Evolutionary conservation across 2,888 invertebrate genomes (phyloP), one percentile per base, ranked within the genome.

Genomic region (Cerastoderma edule): DNA sequence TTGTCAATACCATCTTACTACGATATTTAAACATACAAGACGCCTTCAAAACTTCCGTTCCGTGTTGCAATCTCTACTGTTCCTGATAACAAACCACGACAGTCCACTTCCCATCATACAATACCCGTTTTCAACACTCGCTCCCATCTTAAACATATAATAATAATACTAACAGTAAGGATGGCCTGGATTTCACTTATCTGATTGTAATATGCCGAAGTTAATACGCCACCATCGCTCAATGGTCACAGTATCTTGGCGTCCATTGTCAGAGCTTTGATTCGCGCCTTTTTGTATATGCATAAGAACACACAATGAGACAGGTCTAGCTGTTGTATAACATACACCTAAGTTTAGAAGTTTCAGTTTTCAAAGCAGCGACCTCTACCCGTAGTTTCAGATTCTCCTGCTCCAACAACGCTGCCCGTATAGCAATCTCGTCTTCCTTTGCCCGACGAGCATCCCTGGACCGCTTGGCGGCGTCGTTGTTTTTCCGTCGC

Each of bases 381-480:
- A 96, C 93, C 89, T 96, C 95, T 68, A 95, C 95, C 69, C 95
- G 94, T 28, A 97, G 92, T 90, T 96, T 95, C n/a, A 96, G 94
- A 92, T 97, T 96, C 93, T 98, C 97, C 86, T 96, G 96, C 92
- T 98, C 97, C 27, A 98, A 94, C 87, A 95, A 96, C 0, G 96
- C 96, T 0, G 97, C 97, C 73, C 97, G 94, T 50, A 98, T 96
- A 0, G 98, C 97, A 66, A 98, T 95, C 87, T 97, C 97, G 84
- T 98, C 97, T 92, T 99, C 98, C 87, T 98, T 96, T 54, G 96
- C 95, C 85, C 97, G 94, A 74, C 99, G 94, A 0, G 97, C 95
- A 89, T 99, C 98, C 2, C 99, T 94, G 0, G 98, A 98, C 85
- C 97, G 95, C 93, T 99, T 99, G 0, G 99, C 99, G 0, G 99